These are phyloP conservation scores for Nerophis ophidion DNA, from an alignment of 2,113 vertebrate species.

Conservation along the genomic window DNA sequence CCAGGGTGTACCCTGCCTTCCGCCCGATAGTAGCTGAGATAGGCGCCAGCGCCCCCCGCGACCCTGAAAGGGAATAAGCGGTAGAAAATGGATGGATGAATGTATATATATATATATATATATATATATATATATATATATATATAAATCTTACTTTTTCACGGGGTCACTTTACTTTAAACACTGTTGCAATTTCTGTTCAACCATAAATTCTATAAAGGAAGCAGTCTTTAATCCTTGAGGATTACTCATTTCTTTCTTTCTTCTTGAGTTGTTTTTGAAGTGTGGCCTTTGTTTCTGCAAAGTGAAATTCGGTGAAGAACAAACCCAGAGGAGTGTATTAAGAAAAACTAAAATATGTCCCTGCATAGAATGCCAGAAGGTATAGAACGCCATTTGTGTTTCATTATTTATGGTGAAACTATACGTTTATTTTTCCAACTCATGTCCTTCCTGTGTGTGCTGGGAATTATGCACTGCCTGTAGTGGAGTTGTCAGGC, in stretches of 20 bases:
- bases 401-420: conserved; percentile 60
- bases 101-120: too few relatives aligned
- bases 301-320: conserved; percentile 53
- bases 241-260: conserved; percentile 49
- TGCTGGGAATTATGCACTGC: conserved; percentile 49
- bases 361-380: conserved; percentile 41
- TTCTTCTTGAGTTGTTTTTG: conserved; percentile 58
- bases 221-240: conserved; percentile 33
- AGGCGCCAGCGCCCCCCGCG: too few relatives aligned
- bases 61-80: too few relatives aligned
- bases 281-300: conserved; percentile 43
- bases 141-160: not conserved
- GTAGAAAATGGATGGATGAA: too few relatives aligned
- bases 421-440: conserved; percentile 23
- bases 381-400: conserved; percentile 50
- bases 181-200: conserved; percentile 9
- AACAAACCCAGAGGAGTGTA: conserved; percentile 46
- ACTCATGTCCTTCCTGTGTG: conserved; percentile 22
- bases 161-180: not conserved
- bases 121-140: too few relatives aligned
- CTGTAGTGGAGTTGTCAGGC: conserved; percentile 54
- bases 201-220: conserved; percentile 27
- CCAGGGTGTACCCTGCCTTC: too few relatives aligned
- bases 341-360: conserved; percentile 46
- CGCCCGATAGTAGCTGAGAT: too few relatives aligned